These are phyloP conservation scores for Clarias magur DNA, from an alignment of 2,113 vertebrate species.

Conservation along the genomic window DNA sequence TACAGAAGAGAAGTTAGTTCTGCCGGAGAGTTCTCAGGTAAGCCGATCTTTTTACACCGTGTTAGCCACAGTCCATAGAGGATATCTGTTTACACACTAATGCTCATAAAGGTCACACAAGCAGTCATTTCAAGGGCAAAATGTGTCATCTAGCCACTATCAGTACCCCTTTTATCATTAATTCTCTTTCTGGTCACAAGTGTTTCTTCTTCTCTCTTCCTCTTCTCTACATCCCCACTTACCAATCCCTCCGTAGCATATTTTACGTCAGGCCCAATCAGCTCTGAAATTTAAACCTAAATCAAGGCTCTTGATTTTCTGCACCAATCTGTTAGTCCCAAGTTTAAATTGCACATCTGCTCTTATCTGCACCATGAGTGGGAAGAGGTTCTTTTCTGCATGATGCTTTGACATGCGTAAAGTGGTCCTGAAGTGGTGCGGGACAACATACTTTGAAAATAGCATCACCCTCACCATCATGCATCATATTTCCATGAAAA, in stretches of 20 bases:
- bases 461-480: not conserved
- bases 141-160: slow-evolving; percentile 14
- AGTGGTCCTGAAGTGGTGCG: slow-evolving; percentile 6
- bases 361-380: not conserved
- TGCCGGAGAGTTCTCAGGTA: not conserved
- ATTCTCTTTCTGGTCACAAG: not conserved
- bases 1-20: slow-evolving; percentile 21
- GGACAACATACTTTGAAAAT: not conserved
- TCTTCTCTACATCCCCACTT: not conserved
- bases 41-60: slow-evolving; percentile 15
- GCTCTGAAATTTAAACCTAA: slow-evolving; percentile 39
- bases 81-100: not conserved
- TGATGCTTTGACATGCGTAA: not conserved
- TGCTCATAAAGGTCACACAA: not conserved
- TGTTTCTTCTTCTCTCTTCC: not conserved
- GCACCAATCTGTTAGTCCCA: not conserved
- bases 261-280: slow-evolving; percentile 17
- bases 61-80: not conserved
- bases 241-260: not conserved
- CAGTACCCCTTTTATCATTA: not conserved
- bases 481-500: not conserved
- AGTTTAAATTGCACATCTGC: not conserved
- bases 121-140: not conserved
- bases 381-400: not conserved
- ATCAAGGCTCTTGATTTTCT: slow-evolving; percentile 2